Base-by-base conservation (phyloP, 2,797 vertebrate genomes). In the Betta splendens region DNA sequence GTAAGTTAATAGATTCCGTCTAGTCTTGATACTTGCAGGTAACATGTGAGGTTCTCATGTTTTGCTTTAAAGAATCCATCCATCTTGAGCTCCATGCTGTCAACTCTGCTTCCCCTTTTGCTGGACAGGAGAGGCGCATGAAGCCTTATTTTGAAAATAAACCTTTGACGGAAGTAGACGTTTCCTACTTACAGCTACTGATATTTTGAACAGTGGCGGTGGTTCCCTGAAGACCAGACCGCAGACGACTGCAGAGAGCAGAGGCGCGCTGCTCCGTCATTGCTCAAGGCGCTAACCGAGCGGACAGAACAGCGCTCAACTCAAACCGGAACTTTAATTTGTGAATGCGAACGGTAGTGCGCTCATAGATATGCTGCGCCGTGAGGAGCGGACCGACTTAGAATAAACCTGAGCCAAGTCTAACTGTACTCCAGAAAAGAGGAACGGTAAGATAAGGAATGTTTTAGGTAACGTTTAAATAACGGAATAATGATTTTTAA, bases 71-170 rank as follows among this genome's bases (percentile, higher is more conserved):
- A n/a, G n/a, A n/a, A n/a, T n/a, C n/a, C n/a, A n/a, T n/a, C n/a
- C n/a, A n/a, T n/a, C n/a, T n/a, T n/a, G n/a, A n/a, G n/a, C n/a
- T n/a, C n/a, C n/a, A n/a, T n/a, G n/a, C n/a, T n/a, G n/a, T n/a
- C n/a, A n/a, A n/a, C n/a, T n/a, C n/a, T n/a, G n/a, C n/a, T n/a
- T n/a, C n/a, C n/a, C n/a, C n/a, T n/a, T n/a, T n/a, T n/a, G n/a
- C n/a, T n/a, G n/a, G n/a, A n/a, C n/a, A n/a, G n/a, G n/a, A n/a
- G n/a, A n/a, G n/a, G n/a, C n/a, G n/a, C n/a, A n/a, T n/a, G n/a
- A n/a, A n/a, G n/a, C 31, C 71, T 57, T 69, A 73, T 56, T 73
- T 42, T 74, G 66, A 59, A 59, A 43, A 8, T 0, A n/a, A n/a
- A n/a, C n/a, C n/a, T 2, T 1, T 13, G 23, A 5, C 45, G 60